phyloP scores from a whole-genome alignment of 2,888 invertebrate species.

The Suillia variegata region DNA sequence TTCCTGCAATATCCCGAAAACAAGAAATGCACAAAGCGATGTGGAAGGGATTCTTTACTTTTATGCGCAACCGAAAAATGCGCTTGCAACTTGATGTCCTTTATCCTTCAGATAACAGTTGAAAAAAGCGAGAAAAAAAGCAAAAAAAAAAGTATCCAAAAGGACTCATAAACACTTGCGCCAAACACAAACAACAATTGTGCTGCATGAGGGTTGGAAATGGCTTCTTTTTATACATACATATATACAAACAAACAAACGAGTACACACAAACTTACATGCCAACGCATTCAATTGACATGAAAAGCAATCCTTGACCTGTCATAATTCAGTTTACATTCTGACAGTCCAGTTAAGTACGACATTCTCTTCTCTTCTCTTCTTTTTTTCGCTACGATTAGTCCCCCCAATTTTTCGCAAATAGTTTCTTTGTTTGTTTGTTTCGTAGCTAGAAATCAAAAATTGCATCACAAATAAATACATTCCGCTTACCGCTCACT shows the following conservation, averaged over 20 bases:
- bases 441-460: background rate
- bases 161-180: conserved; percentile 40
- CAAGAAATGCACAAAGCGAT: conserved; percentile 14
- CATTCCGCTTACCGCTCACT: background rate
- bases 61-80: background rate
- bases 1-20: conserved; percentile 3
- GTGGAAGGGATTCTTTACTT: background rate
- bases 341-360: conserved; percentile 40
- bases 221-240: background rate
- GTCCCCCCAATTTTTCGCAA: conserved; percentile 23
- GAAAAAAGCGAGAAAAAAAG: conserved; percentile 1
- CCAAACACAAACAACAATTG: conserved; percentile 15
- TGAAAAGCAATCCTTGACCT: conserved; percentile 48
- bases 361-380: conserved; percentile 30
- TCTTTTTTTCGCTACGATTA: background rate
- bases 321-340: conserved; percentile 41
- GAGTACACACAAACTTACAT: conserved; percentile 1
- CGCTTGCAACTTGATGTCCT: conserved; percentile 33
- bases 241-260: background rate
- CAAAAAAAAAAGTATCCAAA: conserved; percentile 34
- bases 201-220: conserved; percentile 1
- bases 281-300: conserved; percentile 26
- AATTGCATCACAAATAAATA: background rate
- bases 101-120: conserved; percentile 11
- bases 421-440: conserved; percentile 14